A percentile compares a stretch with the other conserved stretches of the same genome.
These are phyloP conservation scores for Chaetops frenatus DNA, from an alignment of 2,113 vertebrate species.

Conservation along the genomic window DNA sequence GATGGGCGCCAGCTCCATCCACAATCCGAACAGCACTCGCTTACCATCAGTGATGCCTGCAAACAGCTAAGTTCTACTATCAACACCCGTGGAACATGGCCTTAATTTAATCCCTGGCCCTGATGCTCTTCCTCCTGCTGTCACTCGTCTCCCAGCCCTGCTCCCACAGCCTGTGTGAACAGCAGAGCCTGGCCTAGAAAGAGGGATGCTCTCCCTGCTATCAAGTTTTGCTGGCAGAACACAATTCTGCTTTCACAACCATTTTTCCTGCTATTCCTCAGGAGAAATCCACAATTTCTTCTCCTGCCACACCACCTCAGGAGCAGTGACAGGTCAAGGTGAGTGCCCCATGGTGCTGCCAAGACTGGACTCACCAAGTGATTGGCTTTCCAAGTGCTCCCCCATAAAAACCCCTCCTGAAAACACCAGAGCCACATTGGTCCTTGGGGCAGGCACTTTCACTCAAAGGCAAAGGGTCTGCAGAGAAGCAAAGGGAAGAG, in stretches of 20 bases:
- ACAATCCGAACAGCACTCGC: not conserved
- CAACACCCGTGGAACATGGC: not conserved
- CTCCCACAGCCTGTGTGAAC: not conserved
- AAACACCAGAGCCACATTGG: not conserved
- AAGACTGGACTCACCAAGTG: accelerated
- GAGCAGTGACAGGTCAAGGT: not conserved
- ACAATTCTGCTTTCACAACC: not conserved
- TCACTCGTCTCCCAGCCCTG: not conserved
- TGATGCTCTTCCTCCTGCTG: not conserved
- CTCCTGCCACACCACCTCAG: not conserved
- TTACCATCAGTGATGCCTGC: not conserved
- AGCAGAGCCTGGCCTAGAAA: not conserved
- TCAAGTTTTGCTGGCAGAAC: not conserved
- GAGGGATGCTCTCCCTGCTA: not conserved
- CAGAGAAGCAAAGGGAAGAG: not conserved
- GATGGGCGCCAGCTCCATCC: not conserved
- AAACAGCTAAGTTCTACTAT: not conserved
- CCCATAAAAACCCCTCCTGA: accelerated
- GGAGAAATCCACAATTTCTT: not conserved
- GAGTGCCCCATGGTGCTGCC: accelerated
- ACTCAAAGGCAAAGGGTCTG: not conserved
- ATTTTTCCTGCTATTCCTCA: not conserved
- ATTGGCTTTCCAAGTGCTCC: accelerated
- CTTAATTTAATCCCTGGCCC: not conserved
- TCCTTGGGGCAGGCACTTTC: not conserved